These are phyloP conservation scores for Synchiropus splendidus DNA, from an alignment of 2,113 vertebrate species.

Conservation along the genomic window DNA sequence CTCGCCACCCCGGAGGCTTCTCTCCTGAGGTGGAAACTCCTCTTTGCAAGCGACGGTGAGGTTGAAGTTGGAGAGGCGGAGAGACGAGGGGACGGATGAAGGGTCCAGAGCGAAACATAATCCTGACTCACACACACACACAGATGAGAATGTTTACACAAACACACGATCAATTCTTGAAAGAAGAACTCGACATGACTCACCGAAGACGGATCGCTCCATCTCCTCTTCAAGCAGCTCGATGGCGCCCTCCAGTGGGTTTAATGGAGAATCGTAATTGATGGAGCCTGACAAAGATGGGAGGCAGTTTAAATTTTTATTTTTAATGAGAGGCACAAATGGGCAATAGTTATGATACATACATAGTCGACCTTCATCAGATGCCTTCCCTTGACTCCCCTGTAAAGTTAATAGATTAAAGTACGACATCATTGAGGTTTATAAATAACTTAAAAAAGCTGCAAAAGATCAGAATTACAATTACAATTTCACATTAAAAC, in stretches of 20 bases:
- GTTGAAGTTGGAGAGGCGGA: conserved; percentile 46
- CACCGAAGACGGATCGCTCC: conserved; percentile 49
- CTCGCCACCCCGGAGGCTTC: conserved; percentile 1
- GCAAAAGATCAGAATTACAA: too few species aligned
- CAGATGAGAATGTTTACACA: too few species aligned
- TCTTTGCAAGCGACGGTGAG: conserved; percentile 35
- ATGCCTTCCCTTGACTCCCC: too few species aligned
- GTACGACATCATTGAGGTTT: neutral
- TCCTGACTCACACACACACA: conserved; percentile 22
- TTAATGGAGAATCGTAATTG: neutral
- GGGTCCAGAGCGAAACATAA: conserved; percentile 51
- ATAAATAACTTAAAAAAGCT: neutral
- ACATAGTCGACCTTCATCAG: too few species aligned
- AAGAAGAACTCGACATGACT: neutral
- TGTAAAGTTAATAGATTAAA: neutral
- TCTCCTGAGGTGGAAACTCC: neutral
- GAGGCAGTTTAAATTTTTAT: too few species aligned
- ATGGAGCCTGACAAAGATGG: conserved; percentile 8
- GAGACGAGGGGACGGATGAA: conserved; percentile 21
- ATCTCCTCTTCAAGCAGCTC: conserved; percentile 61
- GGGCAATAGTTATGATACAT: too few species aligned
- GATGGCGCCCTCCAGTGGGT: conserved; percentile 40
- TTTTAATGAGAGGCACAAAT: too few species aligned
- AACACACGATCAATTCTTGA: neutral
- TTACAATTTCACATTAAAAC: too few species aligned